Conservation (phyloP, 1,140 invertebrate genomes). For the Venustaconcha ellipsiformis region DNA sequence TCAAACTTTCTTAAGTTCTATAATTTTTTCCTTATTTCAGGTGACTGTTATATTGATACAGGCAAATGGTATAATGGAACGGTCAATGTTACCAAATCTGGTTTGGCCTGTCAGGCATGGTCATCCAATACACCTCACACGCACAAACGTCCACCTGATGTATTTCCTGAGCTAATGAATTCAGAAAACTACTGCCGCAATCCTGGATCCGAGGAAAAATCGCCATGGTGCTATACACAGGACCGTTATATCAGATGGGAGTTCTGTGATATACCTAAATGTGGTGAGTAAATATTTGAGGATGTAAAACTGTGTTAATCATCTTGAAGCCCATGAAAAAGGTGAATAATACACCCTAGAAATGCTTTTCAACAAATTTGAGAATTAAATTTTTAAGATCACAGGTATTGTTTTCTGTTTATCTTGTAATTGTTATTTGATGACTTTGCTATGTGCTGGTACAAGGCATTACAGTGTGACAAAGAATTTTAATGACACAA, state of each 20-base stretch:
- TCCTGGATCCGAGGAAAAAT: slow-evolving; percentile 91
- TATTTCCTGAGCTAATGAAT: slow-evolving; percentile 91
- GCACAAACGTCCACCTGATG: slow-evolving; percentile 82
- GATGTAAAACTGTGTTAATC: too few relatives aligned
- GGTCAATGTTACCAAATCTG: slow-evolving; percentile 85
- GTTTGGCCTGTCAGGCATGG: slow-evolving; percentile 91
- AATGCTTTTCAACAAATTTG: background rate
- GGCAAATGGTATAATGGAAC: slow-evolving; percentile 92
- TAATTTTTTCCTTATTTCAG: slow-evolving; percentile 33
- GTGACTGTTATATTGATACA: slow-evolving; percentile 82
- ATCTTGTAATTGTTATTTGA: background rate
- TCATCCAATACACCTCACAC: slow-evolving; percentile 85
- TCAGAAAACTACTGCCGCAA: slow-evolving; percentile 96
- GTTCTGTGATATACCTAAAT: slow-evolving; percentile 75
- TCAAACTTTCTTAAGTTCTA: background rate
- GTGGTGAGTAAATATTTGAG: slow-evolving; percentile 43
- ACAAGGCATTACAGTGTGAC: too few relatives aligned
- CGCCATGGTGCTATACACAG: slow-evolving; percentile 92
- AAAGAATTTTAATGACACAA: too few relatives aligned
- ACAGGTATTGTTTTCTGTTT: background rate
- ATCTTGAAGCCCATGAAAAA: too few relatives aligned
- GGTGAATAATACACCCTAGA: background rate
- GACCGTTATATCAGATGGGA: slow-evolving; percentile 88
- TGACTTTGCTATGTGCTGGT: too few relatives aligned
- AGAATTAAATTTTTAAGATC: background rate